Percentiles rank a stretch among this genome's conserved stretches.
These are phyloP conservation scores for Arenaria interpres DNA, from an alignment of 2,113 vertebrate species.

Conservation along the genomic window DNA sequence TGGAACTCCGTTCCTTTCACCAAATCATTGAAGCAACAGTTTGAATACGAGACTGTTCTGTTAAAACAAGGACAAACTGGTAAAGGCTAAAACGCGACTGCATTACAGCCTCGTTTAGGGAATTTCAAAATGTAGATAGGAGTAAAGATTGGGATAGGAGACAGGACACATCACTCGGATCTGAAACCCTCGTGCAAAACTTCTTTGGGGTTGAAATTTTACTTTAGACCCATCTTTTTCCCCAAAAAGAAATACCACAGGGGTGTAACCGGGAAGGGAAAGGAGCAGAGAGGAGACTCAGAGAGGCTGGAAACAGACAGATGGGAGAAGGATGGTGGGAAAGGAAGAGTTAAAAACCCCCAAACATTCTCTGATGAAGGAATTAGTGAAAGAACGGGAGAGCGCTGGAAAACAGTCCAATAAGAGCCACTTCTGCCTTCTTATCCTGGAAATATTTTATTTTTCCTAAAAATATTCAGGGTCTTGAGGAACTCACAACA, in stretches of 20 bases:
- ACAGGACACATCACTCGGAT: not conserved
- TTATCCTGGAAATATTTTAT: not conserved
- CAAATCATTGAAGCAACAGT: not conserved
- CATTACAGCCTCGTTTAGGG: not conserved
- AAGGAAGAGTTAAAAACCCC: not conserved
- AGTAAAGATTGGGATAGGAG: not conserved
- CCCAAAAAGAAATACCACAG: not conserved
- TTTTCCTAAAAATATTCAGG: not conserved
- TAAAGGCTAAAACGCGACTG: not conserved
- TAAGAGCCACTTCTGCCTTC: not conserved
- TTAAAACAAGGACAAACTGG: not conserved
- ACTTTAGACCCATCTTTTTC: not conserved
- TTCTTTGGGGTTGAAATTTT: not conserved
- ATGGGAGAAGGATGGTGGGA: not conserved
- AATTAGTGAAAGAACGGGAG: not conserved
- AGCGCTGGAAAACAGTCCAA: not conserved
- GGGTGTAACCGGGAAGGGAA: not conserved
- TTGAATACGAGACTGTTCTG: not conserved
- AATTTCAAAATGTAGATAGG: not conserved
- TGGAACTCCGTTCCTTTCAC: not conserved
- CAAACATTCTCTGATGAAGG: not conserved
- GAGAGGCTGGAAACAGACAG: not conserved
- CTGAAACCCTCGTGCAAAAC: not conserved
- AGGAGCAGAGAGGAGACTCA: not conserved
- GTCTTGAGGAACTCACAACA: not conserved